Conservation (phyloP, 2,113 vertebrate species). For the Diadophis punctatus region DNA sequence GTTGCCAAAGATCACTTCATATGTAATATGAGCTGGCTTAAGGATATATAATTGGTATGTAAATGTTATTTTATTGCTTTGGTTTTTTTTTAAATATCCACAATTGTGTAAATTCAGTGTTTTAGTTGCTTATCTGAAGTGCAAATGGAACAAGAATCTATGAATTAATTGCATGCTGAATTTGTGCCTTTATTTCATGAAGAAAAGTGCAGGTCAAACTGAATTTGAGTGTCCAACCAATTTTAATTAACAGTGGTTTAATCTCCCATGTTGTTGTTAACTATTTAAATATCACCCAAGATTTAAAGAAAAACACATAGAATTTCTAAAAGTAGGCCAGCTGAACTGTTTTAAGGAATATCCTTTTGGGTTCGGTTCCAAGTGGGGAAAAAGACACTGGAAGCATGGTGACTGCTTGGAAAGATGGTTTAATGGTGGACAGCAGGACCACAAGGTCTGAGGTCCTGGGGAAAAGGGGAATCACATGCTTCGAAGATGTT, state of each 20-base stretch:
- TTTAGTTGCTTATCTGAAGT: background rate
- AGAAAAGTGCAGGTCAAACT: background rate
- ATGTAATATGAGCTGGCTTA: rapidly evolving
- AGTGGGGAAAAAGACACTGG: too few relatives aligned
- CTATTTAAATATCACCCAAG: background rate
- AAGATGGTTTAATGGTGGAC: too few relatives aligned
- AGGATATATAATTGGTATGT: background rate
- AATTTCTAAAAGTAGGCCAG: too few relatives aligned
- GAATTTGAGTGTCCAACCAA: conserved; percentile 5
- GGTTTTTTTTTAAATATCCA: background rate
- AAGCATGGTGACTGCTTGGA: too few relatives aligned
- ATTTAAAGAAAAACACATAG: background rate
- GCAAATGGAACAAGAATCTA: rapidly evolving
- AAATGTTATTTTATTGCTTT: background rate
- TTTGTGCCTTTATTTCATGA: background rate
- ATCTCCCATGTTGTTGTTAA: background rate
- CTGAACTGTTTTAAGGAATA: too few relatives aligned
- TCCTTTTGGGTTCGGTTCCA: too few relatives aligned
- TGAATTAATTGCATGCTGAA: background rate
- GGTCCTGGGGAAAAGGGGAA: too few relatives aligned
- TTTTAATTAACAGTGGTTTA: conserved; percentile 29
- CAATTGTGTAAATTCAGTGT: conserved; percentile 1
- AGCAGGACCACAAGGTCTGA: too few relatives aligned
- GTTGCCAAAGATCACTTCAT: background rate
- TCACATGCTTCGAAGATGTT: too few relatives aligned